A percentile compares a stretch with the other conserved stretches of the same genome.
phyloP scores from a whole-genome alignment of 2,888 invertebrate species.

The Apocheima hispidaria region DNA sequence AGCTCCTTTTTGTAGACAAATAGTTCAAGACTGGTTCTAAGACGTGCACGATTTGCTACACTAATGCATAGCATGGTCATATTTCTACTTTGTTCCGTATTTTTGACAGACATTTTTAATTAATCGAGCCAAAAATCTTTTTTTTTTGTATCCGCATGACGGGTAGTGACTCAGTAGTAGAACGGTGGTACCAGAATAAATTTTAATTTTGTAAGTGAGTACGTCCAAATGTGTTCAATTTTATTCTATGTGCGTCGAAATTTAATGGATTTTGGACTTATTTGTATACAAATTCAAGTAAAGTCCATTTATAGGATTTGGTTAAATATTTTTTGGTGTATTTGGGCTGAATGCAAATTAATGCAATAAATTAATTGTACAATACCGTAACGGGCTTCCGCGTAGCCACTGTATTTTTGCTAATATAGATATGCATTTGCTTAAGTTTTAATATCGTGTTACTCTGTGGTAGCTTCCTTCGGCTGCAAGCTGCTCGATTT shows the following conservation, averaged over 20 bases:
- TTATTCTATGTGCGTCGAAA: conserved; percentile 9
- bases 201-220: background rate
- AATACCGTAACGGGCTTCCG: no score
- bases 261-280: conserved; percentile 4
- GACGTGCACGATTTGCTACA: conserved; percentile 42
- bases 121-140: conserved; percentile 26
- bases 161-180: background rate
- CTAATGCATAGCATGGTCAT: conserved; percentile 43
- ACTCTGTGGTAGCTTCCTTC: no score
- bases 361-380: background rate
- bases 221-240: no score
- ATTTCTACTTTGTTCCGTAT: conserved; percentile 39
- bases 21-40: conserved; percentile 37
- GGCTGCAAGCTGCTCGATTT: no score
- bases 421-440: no score
- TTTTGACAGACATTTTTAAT: conserved; percentile 37
- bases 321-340: background rate
- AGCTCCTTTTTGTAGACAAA: conserved; percentile 43
- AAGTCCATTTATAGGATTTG: conserved; percentile 4
- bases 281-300: conserved; percentile 3
- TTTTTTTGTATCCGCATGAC: conserved; percentile 18
- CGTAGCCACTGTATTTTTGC: no score
- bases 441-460: no score
- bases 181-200: conserved; percentile 14
- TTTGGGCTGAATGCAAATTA: conserved; percentile 5